These are phyloP conservation scores for Odontomachus brunneus DNA, from an alignment of 1,140 invertebrate species.

Conservation along the genomic window DNA sequence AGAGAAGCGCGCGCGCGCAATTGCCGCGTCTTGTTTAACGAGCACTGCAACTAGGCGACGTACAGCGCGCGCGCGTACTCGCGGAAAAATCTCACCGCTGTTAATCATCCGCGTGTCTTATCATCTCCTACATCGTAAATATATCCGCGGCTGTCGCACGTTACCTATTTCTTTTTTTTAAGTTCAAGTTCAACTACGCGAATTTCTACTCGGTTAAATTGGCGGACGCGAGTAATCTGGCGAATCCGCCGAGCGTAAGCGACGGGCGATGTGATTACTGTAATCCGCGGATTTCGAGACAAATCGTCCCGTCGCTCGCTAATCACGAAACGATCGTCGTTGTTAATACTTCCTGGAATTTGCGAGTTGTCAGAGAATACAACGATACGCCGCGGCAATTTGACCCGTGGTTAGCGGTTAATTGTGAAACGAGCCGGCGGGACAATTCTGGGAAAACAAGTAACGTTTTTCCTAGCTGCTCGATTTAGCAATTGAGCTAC, in stretches of 20 bases:
- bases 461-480: slow-evolving; percentile 29
- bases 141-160: background rate
- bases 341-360: slow-evolving; percentile 1
- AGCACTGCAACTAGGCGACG: background rate
- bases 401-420: slow-evolving; percentile 20
- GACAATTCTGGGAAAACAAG: slow-evolving; percentile 11
- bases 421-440: slow-evolving; percentile 22
- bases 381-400: background rate
- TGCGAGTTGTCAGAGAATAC: slow-evolving; percentile 21
- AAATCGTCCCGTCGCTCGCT: background rate
- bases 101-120: slow-evolving; percentile 39
- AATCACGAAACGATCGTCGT: background rate
- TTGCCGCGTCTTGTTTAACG: background rate
- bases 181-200: slow-evolving; percentile 7
- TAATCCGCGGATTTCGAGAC: background rate
- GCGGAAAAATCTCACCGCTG: slow-evolving; percentile 30
- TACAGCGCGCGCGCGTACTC: background rate
- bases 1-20: no score
- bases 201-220: background rate
- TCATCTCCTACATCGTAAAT: slow-evolving; percentile 29
- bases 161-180: background rate
- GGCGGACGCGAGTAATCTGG: background rate
- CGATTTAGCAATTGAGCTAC: slow-evolving; percentile 26
- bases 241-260: background rate
- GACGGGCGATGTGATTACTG: background rate